A percentile compares a stretch with the other conserved stretches of the same genome.
These are phyloP conservation scores for Congeria kusceri DNA, from an alignment of 2,888 invertebrate genomes.

Conservation along the genomic window DNA sequence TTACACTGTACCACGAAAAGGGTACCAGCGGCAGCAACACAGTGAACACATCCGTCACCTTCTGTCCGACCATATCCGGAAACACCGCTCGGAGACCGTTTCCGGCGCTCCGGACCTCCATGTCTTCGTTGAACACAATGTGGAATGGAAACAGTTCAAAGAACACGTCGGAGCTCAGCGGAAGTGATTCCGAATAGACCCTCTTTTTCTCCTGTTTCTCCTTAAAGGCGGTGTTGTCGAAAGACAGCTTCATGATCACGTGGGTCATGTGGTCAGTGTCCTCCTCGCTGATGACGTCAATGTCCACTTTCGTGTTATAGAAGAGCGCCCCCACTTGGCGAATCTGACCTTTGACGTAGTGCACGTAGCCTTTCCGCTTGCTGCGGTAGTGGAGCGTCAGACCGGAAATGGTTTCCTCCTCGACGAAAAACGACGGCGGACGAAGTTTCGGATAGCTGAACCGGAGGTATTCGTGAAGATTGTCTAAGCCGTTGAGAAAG, in stretches of 20 bases:
- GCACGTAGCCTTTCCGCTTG: conserved; percentile 96
- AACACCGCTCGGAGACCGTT: conserved; percentile 82
- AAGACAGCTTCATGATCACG: conserved; percentile 96
- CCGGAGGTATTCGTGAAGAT: conserved; percentile 98
- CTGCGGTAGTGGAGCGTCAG: conserved; percentile 93
- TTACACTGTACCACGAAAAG: conserved; percentile 97
- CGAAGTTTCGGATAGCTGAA: conserved; percentile 96
- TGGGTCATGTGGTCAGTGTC: conserved; percentile 95
- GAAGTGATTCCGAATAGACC: conserved; percentile 56
- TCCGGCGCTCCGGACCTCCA: conserved; percentile 84
- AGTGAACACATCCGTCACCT: conserved; percentile 96
- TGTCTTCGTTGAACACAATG: conserved; percentile 94
- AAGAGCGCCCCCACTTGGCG: conserved; percentile 95
- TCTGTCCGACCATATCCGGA: conserved; percentile 88
- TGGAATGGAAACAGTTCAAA: conserved; percentile 99
- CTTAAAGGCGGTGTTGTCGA: conserved; percentile 90
- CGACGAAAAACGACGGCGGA: conserved; percentile 98
- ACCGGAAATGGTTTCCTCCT: conserved; percentile 95
- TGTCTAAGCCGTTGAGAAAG: conserved; percentile 97
- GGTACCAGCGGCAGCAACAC: conserved; percentile 96
- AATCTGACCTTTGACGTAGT: conserved; percentile 98
- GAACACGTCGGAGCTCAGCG: conserved; percentile 87
- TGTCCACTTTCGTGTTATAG: conserved; percentile 97
- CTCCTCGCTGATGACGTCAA: conserved; percentile 95
- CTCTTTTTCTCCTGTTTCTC: conserved; percentile 54